phyloP scores from a whole-genome alignment of 2,113 vertebrate genomes.

The Thermophis baileyi region DNA sequence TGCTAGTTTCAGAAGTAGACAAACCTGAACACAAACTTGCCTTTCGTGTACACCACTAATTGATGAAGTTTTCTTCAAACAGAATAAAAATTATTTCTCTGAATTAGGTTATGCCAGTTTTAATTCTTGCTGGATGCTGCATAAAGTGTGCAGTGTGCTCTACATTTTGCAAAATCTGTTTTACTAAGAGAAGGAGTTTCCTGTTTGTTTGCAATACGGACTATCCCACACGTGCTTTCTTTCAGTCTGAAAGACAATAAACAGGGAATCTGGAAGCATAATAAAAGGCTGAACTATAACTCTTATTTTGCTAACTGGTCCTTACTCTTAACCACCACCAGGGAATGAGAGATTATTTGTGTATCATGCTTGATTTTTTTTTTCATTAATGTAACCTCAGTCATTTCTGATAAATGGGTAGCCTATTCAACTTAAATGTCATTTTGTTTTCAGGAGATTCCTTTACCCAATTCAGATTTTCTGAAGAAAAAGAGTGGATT shows the following conservation, averaged over 20 bases:
- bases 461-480: slow-evolving; percentile 89
- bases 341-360: neutral
- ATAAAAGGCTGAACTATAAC: neutral
- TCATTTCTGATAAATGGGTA: neutral
- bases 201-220: neutral
- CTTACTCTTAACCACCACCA: neutral
- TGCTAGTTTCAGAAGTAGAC: neutral
- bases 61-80: neutral
- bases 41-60: neutral
- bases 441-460: slow-evolving; percentile 79
- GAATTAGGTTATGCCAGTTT: neutral
- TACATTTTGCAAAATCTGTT: neutral
- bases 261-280: neutral
- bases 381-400: neutral
- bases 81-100: neutral
- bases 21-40: neutral
- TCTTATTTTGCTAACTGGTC: neutral
- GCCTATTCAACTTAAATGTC: neutral
- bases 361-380: rapidly evolving
- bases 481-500: slow-evolving; percentile 93
- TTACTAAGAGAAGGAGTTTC: neutral
- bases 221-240: neutral
- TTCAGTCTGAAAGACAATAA: neutral
- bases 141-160: neutral
- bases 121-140: neutral